phyloP scores from a whole-genome alignment of 2,888 invertebrate species.

The Ormyrus nitidulus region DNA sequence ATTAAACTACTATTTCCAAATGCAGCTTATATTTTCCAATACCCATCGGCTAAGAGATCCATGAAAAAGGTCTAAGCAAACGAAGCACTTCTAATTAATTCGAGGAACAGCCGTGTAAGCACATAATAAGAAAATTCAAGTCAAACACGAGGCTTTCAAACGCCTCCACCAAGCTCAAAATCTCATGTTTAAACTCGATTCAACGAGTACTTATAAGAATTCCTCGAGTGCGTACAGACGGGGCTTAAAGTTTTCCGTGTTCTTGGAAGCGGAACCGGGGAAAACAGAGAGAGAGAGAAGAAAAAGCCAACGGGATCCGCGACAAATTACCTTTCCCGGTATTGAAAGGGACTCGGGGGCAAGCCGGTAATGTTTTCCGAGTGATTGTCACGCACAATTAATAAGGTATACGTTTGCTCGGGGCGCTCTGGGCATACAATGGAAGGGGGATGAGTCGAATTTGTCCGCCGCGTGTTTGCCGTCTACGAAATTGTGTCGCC shows the following conservation, averaged over 20 bases:
- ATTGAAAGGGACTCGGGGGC: background rate
- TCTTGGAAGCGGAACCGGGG: background rate
- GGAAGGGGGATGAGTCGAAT: background rate
- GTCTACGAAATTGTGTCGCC: no score
- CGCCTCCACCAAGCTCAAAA: background rate
- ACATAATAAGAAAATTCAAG: no score
- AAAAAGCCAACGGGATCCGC: background rate
- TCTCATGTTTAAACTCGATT: background rate
- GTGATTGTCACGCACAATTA: conserved; percentile 25
- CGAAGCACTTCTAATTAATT: no score
- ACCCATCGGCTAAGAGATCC: no score
- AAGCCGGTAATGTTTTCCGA: background rate
- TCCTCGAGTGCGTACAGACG: background rate
- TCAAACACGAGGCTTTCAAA: no score
- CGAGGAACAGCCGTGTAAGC: no score
- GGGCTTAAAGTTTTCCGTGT: conserved; percentile 2
- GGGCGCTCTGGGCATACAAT: background rate
- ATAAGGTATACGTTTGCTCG: background rate
- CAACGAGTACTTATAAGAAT: conserved; percentile 6
- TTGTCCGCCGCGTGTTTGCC: no score
- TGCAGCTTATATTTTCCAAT: no score
- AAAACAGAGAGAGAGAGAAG: background rate
- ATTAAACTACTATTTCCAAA: no score
- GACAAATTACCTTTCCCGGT: conserved; percentile 36
- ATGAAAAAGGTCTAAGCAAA: no score